Base-by-base conservation (phyloP, 2,888 invertebrate species). In the Endotricha flammealis region DNA sequence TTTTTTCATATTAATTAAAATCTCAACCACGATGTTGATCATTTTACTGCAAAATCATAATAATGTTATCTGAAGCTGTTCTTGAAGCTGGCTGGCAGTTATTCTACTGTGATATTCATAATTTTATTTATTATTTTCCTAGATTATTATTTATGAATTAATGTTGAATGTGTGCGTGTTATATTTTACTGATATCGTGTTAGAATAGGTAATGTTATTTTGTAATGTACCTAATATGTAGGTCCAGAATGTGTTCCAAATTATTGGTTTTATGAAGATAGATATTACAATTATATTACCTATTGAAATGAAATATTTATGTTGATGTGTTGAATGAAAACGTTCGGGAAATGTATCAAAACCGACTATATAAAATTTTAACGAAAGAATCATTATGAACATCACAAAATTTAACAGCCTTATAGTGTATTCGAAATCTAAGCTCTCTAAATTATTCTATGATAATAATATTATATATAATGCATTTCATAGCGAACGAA, bases 81-180 rank as follows among this genome's bases (percentile, higher is more conserved):
- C 48, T 55, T 55, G 50, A 60, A 57, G 59, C 57, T 61, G 60
- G 77, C 80, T 81, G 85, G 72, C 83, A 79, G 81, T 78, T 78
- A 64, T 57, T 75, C 82, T 85, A 78, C 75, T 86, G 86, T 86
- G 86, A 85, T 86, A 83, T 85, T 83, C 64, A 83, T 82, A 80
- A 80, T 80, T 76, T 55, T 80, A 80, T 85, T 82, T 82, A 80
- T 81, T 75, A 72, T 70, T 73, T 60, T 73, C 70, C 61, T 77
- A 79, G 75, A 74, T 73, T 80, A 78, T 77, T 76, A 79, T 81
- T 79, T 78, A 72, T 75, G 65, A 54, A 44, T 71, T 54, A 65
- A 69, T 64, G 72, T 75, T 77, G 71, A 67, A 69, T 65, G 71
- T 70, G 67, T 70, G 57, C 48, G 66, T 70, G 71, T 76, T 74